Conservation (phyloP, 2,888 invertebrate genomes). For the Aphrophora alni region DNA sequence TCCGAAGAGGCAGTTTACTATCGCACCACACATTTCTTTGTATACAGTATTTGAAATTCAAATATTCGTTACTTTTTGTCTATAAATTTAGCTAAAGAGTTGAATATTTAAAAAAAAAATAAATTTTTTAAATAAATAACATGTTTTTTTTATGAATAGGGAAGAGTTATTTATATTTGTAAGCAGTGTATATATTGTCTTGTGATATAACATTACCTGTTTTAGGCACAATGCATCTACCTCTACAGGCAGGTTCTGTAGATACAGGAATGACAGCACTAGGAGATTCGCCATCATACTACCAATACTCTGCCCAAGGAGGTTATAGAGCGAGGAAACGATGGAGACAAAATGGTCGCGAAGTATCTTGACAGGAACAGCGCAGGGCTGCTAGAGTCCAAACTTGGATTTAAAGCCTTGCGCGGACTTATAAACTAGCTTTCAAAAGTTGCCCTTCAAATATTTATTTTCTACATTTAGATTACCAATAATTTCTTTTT, state of each 20-base stretch:
- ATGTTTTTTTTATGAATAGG: too few species aligned
- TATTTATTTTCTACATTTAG: neutral
- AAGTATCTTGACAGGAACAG: conserved; percentile 45
- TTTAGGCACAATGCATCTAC: conserved; percentile 19
- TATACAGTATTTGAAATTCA: too few species aligned
- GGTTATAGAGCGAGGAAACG: conserved; percentile 22
- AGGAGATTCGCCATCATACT: conserved; percentile 28
- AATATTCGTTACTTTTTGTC: too few species aligned
- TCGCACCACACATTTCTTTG: too few species aligned
- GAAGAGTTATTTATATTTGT: too few species aligned
- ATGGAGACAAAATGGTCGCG: conserved; percentile 28
- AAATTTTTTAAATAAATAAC: too few species aligned
- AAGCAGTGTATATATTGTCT: too few species aligned
- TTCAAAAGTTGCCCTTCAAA: neutral
- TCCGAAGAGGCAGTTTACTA: too few species aligned
- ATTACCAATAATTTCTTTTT: neutral
- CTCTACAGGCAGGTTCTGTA: conserved; percentile 14
- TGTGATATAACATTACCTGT: too few species aligned
- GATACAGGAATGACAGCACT: conserved; percentile 27
- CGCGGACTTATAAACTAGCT: neutral
- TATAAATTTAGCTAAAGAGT: too few species aligned
- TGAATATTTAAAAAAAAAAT: too few species aligned
- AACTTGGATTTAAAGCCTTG: conserved; percentile 42
- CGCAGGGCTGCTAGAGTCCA: conserved; percentile 34
- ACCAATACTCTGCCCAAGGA: conserved; percentile 15